These are phyloP conservation scores for Asobara japonica DNA, from an alignment of 1,140 invertebrate genomes.

Conservation along the genomic window DNA sequence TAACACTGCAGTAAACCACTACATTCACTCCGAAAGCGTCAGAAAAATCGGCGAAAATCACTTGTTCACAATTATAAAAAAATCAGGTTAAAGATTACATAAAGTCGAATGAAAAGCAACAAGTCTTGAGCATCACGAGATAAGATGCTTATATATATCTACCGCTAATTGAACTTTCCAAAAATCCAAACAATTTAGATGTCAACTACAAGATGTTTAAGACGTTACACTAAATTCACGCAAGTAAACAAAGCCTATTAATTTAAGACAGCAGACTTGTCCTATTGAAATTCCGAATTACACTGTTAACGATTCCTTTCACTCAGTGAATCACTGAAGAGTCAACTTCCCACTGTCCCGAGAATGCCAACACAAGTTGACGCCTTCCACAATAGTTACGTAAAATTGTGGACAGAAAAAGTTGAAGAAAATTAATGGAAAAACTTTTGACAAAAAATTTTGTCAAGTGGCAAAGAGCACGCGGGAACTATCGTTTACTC, in stretches of 20 bases:
- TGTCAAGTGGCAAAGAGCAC: background rate
- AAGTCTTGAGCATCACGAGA: too few relatives aligned
- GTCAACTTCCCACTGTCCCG: slow-evolving; percentile 11
- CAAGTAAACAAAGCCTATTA: background rate
- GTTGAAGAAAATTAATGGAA: background rate
- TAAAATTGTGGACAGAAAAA: background rate
- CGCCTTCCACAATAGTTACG: slow-evolving; percentile 17
- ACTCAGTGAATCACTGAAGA: slow-evolving; percentile 21
- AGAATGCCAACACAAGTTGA: background rate
- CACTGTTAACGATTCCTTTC: slow-evolving; percentile 20
- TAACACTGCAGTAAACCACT: too few relatives aligned
- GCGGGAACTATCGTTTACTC: background rate
- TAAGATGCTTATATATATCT: too few relatives aligned
- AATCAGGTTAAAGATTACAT: too few relatives aligned
- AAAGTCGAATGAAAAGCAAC: too few relatives aligned
- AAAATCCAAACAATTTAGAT: too few relatives aligned
- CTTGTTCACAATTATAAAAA: too few relatives aligned
- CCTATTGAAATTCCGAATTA: background rate
- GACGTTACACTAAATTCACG: background rate
- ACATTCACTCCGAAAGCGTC: too few relatives aligned
- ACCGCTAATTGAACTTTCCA: too few relatives aligned
- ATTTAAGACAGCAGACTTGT: background rate
- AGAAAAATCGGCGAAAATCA: too few relatives aligned
- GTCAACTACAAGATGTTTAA: background rate
- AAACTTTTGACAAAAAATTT: background rate